phyloP scores from a whole-genome alignment of 2,113 vertebrate species.

The Aythya baeri region DNA sequence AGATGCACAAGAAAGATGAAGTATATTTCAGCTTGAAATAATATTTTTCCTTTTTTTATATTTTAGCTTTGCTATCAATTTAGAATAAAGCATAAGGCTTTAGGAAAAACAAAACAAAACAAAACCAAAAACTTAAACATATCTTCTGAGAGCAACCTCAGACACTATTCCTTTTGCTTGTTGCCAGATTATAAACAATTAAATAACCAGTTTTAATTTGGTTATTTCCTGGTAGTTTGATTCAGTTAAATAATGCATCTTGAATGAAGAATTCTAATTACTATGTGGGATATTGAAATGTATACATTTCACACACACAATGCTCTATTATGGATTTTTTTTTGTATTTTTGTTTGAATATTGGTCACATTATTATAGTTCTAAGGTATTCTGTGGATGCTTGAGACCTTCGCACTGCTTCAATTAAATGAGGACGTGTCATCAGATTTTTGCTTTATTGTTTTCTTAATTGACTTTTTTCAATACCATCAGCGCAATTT shows the following conservation, averaged over 20 bases:
- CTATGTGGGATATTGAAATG: background rate
- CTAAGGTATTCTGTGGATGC: background rate
- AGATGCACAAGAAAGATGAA: background rate
- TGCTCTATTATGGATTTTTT: background rate
- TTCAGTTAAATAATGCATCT: background rate
- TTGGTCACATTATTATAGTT: background rate
- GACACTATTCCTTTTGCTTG: background rate
- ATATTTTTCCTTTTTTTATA: background rate
- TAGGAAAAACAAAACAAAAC: background rate
- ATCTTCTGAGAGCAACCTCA: background rate
- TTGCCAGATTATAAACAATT: background rate
- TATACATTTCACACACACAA: background rate
- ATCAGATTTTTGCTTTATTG: background rate
- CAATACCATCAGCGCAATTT: background rate
- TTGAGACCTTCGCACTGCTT: background rate
- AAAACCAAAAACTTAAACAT: background rate
- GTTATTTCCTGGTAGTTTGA: background rate
- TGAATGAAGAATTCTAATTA: constrained; percentile 6
- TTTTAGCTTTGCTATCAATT: background rate
- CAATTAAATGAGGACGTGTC: background rate
- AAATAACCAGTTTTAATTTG: background rate
- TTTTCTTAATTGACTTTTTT: background rate
- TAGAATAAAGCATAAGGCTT: background rate
- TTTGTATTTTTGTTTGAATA: background rate
- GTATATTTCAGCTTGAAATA: background rate